These are phyloP conservation scores for Bubalus kerabau DNA, from an alignment of 2,113 vertebrate species.

Conservation along the genomic window DNA sequence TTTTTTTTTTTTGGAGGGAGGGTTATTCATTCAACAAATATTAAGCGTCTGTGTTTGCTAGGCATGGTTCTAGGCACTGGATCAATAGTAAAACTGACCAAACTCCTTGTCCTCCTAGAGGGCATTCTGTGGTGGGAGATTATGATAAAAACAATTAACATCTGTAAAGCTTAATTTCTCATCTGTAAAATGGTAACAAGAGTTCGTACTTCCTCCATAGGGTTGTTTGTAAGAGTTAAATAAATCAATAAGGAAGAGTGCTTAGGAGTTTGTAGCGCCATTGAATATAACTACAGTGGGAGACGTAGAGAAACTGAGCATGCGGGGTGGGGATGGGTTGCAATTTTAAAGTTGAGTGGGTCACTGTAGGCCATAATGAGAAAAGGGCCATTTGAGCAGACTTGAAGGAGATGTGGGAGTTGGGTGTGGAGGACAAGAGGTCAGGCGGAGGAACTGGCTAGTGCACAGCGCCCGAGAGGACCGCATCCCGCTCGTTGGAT, in stretches of 20 bases:
- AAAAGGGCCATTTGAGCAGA: background rate
- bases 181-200: background rate
- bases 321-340: background rate
- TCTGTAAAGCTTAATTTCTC: background rate
- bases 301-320: background rate
- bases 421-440: background rate
- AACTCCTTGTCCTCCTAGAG: background rate
- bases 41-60: background rate
- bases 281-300: background rate
- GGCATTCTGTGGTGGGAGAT: background rate
- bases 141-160: background rate
- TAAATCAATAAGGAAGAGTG: background rate
- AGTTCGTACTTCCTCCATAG: background rate
- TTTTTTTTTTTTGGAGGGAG: background rate
- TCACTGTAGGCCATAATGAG: background rate
- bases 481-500: background rate
- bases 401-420: background rate
- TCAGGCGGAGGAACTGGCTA: fast-evolving
- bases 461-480: background rate
- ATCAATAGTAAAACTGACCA: background rate
- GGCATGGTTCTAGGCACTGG: background rate
- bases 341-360: background rate
- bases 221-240: background rate
- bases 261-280: background rate
- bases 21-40: background rate